Conservation (phyloP, 2,797 vertebrate genomes). For the Malacoraja senta region DNA sequence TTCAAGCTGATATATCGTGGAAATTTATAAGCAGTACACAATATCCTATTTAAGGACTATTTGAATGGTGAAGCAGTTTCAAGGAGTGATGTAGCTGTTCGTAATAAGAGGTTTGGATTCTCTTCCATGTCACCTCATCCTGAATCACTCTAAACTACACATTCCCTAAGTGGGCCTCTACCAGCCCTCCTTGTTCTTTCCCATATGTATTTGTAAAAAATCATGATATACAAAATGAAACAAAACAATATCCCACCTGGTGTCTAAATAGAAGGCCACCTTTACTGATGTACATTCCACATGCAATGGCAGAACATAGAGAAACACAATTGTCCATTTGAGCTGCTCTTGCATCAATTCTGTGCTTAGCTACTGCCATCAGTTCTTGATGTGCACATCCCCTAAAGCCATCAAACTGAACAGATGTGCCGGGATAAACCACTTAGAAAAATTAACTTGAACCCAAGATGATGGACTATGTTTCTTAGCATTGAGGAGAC, state of each 20-base stretch:
- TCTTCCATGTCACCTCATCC: background rate
- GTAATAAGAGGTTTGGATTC: too few relatives aligned
- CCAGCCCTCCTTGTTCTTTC: background rate
- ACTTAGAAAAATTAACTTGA: background rate
- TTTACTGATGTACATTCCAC: background rate
- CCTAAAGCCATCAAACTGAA: background rate
- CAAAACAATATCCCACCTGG: background rate
- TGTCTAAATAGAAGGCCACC: background rate
- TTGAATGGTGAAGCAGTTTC: too few relatives aligned
- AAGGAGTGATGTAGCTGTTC: too few relatives aligned
- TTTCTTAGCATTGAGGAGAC: background rate
- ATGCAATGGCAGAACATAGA: background rate
- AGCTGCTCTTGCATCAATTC: background rate
- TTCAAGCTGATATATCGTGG: background rate
- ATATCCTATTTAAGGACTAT: background rate
- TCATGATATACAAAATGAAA: background rate
- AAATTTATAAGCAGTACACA: background rate
- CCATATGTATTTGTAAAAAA: background rate
- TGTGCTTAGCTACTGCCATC: background rate
- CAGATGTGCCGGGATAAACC: background rate
- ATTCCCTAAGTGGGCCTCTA: background rate
- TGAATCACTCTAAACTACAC: background rate
- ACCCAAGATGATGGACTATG: background rate
- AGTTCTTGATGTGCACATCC: background rate
- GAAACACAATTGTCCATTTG: background rate